Percentiles rank a stretch among this genome's conserved stretches.
phyloP scores from a whole-genome alignment of 2,888 invertebrate species.

The Lasius fuliginosus region DNA sequence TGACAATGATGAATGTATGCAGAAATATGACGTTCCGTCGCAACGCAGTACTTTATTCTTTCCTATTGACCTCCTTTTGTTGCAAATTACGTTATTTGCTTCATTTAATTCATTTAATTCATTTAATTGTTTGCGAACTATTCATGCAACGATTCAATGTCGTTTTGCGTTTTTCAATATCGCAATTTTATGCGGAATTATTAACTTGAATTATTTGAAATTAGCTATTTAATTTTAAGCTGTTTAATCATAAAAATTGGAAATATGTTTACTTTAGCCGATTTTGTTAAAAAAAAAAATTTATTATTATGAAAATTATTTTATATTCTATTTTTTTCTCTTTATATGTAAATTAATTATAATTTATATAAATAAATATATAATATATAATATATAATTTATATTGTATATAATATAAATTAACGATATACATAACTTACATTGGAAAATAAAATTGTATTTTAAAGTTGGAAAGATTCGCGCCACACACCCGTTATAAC shows the following conservation, averaged over 20 bases:
- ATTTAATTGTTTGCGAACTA: constrained; percentile 28
- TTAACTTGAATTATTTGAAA: neutral
- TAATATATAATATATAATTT: neutral
- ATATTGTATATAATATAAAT: neutral
- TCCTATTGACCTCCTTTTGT: neutral
- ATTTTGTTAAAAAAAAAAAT: neutral
- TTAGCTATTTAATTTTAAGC: neutral
- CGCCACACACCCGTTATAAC: constrained; percentile 51
- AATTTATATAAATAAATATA: neutral
- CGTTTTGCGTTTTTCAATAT: neutral
- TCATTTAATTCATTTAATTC: neutral
- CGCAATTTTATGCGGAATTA: neutral
- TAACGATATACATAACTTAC: neutral
- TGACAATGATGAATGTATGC: constrained; percentile 15
- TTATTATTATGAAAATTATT: neutral
- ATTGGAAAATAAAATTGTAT: neutral
- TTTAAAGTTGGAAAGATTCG: neutral
- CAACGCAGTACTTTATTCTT: neutral
- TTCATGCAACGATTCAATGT: neutral
- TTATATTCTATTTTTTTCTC: neutral
- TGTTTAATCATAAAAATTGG: neutral
- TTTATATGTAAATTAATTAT: neutral
- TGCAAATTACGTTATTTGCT: constrained; percentile 13
- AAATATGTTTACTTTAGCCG: neutral
- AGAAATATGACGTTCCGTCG: neutral